These are phyloP conservation scores for Pteropus rufus DNA, from an alignment of 2,797 vertebrate genomes.

Conservation along the genomic window DNA sequence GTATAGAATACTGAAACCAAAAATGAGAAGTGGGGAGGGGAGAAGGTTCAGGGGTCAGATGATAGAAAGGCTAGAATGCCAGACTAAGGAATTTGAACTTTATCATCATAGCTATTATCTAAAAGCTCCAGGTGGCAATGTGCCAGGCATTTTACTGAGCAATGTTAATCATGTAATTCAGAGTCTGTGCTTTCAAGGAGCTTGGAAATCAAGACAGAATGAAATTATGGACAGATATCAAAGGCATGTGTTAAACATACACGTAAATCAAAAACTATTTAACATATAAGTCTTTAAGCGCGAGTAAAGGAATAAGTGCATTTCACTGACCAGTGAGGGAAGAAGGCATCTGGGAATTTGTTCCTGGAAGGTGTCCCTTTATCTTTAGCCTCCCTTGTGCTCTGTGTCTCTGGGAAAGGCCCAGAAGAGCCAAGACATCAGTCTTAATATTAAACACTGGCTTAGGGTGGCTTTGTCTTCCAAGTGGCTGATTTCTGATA, in stretches of 20 bases:
- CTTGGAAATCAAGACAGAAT: slow-evolving; percentile 35
- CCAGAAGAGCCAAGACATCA: background rate
- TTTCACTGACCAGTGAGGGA: slow-evolving; percentile 31
- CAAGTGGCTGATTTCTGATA: background rate
- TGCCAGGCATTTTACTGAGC: slow-evolving; percentile 31
- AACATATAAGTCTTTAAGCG: slow-evolving; percentile 35
- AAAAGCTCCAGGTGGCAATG: slow-evolving; percentile 31
- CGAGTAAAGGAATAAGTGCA: slow-evolving; percentile 30
- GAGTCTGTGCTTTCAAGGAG: slow-evolving; percentile 33
- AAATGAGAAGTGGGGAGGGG: background rate
- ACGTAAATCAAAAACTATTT: slow-evolving; percentile 59
- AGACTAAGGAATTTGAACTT: background rate
- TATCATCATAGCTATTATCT: background rate
- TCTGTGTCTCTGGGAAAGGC: background rate
- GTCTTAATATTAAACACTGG: background rate
- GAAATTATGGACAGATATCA: slow-evolving; percentile 14
- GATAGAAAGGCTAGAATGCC: background rate
- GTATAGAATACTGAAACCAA: background rate
- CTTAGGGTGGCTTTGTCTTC: background rate
- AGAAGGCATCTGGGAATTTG: background rate
- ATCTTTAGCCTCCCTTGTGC: background rate
- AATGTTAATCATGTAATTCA: background rate
- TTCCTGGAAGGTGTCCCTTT: slow-evolving; percentile 13
- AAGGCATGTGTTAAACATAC: slow-evolving; percentile 33
- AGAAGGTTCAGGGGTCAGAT: background rate